Base-by-base conservation (phyloP, 2,797 vertebrate genomes). In the Dromococcyx pavoninus region DNA sequence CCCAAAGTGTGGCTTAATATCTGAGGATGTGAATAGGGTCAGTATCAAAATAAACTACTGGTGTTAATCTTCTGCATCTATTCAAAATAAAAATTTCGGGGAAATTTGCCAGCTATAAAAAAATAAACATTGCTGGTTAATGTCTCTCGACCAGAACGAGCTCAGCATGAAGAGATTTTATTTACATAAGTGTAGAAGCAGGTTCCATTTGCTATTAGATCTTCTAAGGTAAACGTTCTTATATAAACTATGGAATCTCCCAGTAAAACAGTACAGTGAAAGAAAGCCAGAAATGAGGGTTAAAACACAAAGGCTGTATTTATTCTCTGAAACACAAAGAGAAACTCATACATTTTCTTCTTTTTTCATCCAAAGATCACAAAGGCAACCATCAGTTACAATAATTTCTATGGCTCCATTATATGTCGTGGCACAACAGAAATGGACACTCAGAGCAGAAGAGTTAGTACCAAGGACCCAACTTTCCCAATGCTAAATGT, bases 71-170 rank as follows among this genome's bases (percentile, higher is more conserved):
- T 94, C 95, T 97, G 81, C 93, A 96, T 97, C 96, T 96, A 97
- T 97, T 97, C 91, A 96, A 97, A 96, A 95, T 50, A 88, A 97
- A 96, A 96, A 97, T 94, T 96, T 97, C 44, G 78, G 96, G 96
- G 97, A 97, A 95, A 97, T 97, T 93, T 96, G 96, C 97, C 97
- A 97, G 94, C 77, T 97, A 95, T 92, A 96, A 97, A 96, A 95
- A 97, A 97, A 97, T 97, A 97, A 98, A 97, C 96, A 96, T 46
- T 89, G 56, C 97, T 97, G 97, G 91, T 97, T 96, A 98, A 97
- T 97, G 93, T 97, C 74, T 25, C 28, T 93, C 87, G 84, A 95
- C 79, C 78, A 95, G 94, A 94, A 94, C 60, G 9, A 94, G 82
- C 93, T 91, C 90, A 93, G 91, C 32, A 6, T 92, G 94, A 95